These are phyloP conservation scores for Metopolophium dirhodum DNA, from an alignment of 1,140 invertebrate genomes.

Conservation along the genomic window DNA sequence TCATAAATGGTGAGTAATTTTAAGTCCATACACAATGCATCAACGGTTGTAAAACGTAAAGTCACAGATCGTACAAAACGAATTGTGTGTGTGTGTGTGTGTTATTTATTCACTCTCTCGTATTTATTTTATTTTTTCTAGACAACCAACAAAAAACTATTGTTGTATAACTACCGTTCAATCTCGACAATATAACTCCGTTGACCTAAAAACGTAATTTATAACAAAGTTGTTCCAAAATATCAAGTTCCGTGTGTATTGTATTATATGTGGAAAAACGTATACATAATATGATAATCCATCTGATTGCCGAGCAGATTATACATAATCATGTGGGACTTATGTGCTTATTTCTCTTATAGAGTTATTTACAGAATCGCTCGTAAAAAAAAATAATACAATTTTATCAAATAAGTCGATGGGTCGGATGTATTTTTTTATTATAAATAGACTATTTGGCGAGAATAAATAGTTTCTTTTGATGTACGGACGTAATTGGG, in stretches of 20 bases:
- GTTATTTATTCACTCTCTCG: neutral
- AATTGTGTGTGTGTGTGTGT: neutral
- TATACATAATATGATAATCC: neutral
- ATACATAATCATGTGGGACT: neutral
- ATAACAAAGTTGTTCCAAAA: constrained; percentile 26
- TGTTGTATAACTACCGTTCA: constrained; percentile 29
- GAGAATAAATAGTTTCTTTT: neutral
- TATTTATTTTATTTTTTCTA: constrained; percentile 4
- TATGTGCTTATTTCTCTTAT: neutral
- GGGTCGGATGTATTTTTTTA: neutral
- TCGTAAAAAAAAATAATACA: neutral
- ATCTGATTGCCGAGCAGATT: constrained; percentile 6
- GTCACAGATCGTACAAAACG: neutral
- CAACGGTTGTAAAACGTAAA: neutral
- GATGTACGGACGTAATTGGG: neutral
- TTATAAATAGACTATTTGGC: neutral
- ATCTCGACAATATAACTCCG: neutral
- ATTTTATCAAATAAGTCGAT: neutral
- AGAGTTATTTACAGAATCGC: neutral
- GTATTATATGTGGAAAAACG: neutral
- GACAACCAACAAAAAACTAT: neutral
- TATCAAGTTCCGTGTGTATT: neutral
- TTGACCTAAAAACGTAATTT: constrained; percentile 52
- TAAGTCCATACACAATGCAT: neutral
- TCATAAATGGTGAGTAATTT: neutral